Conservation (phyloP, 2,113 vertebrate species). For the Tapirus terrestris region DNA sequence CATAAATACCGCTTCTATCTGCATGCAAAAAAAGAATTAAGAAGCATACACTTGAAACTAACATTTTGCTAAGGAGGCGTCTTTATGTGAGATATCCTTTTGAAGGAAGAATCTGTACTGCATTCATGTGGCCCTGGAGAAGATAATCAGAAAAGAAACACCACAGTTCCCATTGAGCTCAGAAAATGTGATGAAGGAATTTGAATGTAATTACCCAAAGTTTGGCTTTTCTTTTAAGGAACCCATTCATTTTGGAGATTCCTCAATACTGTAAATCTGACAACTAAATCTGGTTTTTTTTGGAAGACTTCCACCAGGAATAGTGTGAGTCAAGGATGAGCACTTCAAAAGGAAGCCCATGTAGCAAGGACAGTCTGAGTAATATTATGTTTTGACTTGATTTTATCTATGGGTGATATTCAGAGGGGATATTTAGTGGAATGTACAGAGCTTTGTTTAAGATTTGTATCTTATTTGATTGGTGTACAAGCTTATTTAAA, state of each 20-base stretch:
- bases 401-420: constrained; percentile 40
- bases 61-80: not conserved
- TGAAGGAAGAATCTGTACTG: constrained; percentile 34
- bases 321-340: constrained; percentile 65
- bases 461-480: not conserved
- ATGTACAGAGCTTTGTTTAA: not conserved
- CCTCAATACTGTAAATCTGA: constrained; percentile 75
- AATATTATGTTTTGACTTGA: constrained; percentile 41
- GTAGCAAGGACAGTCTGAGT: not conserved
- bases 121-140: constrained; percentile 38
- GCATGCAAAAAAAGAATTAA: not conserved
- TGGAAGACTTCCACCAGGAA: constrained; percentile 72
- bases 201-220: constrained; percentile 77
- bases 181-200: constrained; percentile 81
- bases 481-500: constrained; percentile 19
- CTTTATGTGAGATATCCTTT: not conserved
- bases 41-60: constrained; percentile 9
- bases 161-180: constrained; percentile 68
- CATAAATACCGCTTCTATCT: not conserved
- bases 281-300: constrained; percentile 72
- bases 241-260: constrained; percentile 74
- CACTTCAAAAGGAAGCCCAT: not conserved
- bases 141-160: constrained; percentile 65
- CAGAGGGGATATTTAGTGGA: not conserved
- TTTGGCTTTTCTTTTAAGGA: constrained; percentile 79